Conservation (phyloP, 64 coral and sea anemone genomes). For the Pocillopora verrucosa region DNA sequence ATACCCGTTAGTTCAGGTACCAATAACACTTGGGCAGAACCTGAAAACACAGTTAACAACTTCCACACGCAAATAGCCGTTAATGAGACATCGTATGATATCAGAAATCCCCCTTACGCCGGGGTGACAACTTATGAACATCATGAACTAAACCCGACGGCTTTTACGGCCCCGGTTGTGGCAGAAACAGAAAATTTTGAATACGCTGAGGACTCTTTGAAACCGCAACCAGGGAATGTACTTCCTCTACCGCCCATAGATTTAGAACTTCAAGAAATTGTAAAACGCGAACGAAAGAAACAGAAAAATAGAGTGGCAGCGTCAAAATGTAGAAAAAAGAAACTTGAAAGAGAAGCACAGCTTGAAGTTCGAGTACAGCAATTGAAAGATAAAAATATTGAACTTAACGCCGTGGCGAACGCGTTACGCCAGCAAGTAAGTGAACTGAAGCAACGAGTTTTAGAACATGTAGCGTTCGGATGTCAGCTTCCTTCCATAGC, state of each 20-base stretch:
- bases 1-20: conserved; percentile 16
- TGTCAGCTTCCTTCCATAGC: conserved; percentile 86
- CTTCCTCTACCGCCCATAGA: conserved; percentile 94
- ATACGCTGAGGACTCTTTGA: conserved; percentile 33
- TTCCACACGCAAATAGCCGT: conserved; percentile 28
- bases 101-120: not conserved
- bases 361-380: conserved; percentile 95
- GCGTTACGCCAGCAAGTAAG: conserved; percentile 79
- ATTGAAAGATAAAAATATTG: conserved; percentile 98
- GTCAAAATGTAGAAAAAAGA: conserved; percentile 97
- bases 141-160: conserved; percentile 17
- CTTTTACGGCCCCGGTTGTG: conserved; percentile 5
- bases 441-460: conserved; percentile 86
- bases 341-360: conserved; percentile 96
- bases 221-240: conserved; percentile 26
- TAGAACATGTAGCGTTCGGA: conserved; percentile 94
- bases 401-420: conserved; percentile 83
- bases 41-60: not conserved
- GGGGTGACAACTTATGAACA: conserved; percentile 8
- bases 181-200: conserved; percentile 40
- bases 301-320: conserved; percentile 98
- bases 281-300: conserved; percentile 96
- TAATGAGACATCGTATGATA: not conserved
- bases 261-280: conserved; percentile 95
- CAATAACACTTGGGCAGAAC: conserved; percentile 20